These are phyloP conservation scores for Apogon hyalosoma DNA, from an alignment of 2,797 vertebrate genomes.

Conservation along the genomic window DNA sequence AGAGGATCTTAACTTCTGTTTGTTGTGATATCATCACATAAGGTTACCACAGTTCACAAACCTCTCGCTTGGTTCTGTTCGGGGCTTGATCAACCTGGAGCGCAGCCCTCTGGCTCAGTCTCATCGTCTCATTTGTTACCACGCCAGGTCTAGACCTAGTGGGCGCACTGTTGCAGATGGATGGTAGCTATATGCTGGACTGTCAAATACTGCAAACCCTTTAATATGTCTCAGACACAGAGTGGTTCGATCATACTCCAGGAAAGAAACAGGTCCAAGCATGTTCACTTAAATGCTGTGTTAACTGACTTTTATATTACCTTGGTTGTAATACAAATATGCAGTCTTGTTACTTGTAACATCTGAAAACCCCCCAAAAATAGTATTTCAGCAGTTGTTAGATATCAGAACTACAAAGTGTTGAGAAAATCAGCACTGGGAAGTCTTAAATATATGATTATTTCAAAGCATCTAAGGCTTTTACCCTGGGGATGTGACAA, in stretches of 20 bases:
- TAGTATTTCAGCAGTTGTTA: no score
- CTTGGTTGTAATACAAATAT: no score
- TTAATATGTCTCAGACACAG: background rate
- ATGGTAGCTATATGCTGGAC: conserved; percentile 7
- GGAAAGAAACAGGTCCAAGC: background rate
- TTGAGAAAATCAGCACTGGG: no score
- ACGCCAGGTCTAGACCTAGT: background rate
- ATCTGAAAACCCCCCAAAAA: no score
- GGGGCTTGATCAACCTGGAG: conserved; percentile 15
- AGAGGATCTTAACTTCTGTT: background rate
- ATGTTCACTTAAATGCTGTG: background rate
- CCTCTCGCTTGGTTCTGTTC: conserved; percentile 3
- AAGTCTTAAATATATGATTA: no score
- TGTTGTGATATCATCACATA: conserved; percentile 2
- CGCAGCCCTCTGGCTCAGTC: conserved; percentile 13
- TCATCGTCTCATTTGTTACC: conserved; percentile 17
- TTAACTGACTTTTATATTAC: no score
- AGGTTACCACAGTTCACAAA: background rate
- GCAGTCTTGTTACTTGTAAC: no score
- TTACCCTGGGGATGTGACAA: no score
- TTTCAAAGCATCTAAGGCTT: no score
- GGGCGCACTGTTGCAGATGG: background rate
- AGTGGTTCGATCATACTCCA: background rate
- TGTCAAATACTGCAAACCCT: background rate
- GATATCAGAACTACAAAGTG: no score